Evolutionary conservation across 53 echinoderm and acorn worm species (phyloP).

Genomic region (Henricia sp.): DNA sequence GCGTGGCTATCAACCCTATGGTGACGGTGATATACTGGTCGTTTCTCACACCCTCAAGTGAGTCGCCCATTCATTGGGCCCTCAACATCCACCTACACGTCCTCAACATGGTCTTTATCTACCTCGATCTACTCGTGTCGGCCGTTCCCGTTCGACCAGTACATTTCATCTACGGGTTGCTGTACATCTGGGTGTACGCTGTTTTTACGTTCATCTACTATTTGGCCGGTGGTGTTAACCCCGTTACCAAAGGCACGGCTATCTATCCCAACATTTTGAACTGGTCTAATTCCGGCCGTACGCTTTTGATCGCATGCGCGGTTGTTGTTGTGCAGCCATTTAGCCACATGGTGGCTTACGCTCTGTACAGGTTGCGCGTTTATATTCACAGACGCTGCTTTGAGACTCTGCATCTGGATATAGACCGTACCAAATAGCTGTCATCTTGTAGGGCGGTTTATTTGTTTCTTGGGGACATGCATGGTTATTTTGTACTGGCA

Average conservation of each 20-base stretch:
- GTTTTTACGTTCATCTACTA: constrained; percentile 71
- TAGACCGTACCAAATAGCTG: no score
- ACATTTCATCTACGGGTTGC: constrained; percentile 75
- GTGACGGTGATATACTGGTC: constrained; percentile 71
- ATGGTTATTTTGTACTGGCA: no score
- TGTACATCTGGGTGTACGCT: constrained; percentile 60
- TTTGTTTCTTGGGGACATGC: no score
- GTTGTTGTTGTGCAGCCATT: neutral
- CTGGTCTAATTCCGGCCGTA: constrained; percentile 26
- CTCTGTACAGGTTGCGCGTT: constrained; percentile 11
- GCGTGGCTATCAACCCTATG: constrained; percentile 58
- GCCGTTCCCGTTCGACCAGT: constrained; percentile 67
- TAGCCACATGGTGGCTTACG: constrained; percentile 3
- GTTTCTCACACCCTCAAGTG: constrained; percentile 7
- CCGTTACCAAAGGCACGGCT: constrained; percentile 24
- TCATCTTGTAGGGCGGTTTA: no score
- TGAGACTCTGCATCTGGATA: neutral
- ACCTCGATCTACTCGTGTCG: constrained; percentile 41
- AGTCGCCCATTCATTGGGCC: constrained; percentile 26
- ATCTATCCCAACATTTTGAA: constrained; percentile 56
- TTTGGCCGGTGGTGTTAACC: constrained; percentile 59
- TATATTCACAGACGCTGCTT: constrained; percentile 6
- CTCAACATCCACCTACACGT: constrained; percentile 64
- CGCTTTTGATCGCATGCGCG: neutral
- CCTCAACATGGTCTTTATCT: constrained; percentile 70